phyloP scores from a whole-genome alignment of 2,113 vertebrate species.

The Rhombomys opimus region DNA sequence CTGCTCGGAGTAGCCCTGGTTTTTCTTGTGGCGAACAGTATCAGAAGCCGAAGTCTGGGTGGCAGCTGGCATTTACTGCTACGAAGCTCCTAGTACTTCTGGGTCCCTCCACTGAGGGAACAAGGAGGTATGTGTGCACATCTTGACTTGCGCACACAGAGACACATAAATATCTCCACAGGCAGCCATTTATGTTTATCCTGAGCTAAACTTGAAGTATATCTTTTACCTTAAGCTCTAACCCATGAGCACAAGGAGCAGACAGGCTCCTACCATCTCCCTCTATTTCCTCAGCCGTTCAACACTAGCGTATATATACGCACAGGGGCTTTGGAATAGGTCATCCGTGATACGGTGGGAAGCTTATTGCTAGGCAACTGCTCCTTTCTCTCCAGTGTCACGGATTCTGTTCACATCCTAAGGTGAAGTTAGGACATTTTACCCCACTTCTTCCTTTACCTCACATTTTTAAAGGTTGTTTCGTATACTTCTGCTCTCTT shows the following conservation, averaged over 20 bases:
- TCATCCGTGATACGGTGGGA: background rate
- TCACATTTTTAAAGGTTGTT: background rate
- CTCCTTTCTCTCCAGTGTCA: constrained; percentile 23
- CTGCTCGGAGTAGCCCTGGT: background rate
- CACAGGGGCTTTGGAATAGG: background rate
- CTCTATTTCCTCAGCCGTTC: background rate
- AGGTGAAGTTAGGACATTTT: background rate
- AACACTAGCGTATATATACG: background rate
- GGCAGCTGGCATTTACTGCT: background rate
- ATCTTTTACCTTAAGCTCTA: background rate
- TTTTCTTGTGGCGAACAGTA: background rate
- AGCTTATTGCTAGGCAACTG: background rate
- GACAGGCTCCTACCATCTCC: background rate
- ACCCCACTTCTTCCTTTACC: background rate
- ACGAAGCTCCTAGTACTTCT: background rate
- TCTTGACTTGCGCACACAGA: background rate
- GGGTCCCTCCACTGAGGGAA: background rate
- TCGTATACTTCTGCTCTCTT: background rate
- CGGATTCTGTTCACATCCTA: background rate
- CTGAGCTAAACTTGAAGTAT: background rate
- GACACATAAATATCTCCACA: background rate
- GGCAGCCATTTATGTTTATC: background rate
- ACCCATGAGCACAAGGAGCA: background rate
- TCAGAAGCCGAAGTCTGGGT: background rate
- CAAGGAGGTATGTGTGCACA: background rate